Evolutionary conservation across 2,113 vertebrate species (phyloP).

Genomic region (Romanogobio albipinnatus): DNA sequence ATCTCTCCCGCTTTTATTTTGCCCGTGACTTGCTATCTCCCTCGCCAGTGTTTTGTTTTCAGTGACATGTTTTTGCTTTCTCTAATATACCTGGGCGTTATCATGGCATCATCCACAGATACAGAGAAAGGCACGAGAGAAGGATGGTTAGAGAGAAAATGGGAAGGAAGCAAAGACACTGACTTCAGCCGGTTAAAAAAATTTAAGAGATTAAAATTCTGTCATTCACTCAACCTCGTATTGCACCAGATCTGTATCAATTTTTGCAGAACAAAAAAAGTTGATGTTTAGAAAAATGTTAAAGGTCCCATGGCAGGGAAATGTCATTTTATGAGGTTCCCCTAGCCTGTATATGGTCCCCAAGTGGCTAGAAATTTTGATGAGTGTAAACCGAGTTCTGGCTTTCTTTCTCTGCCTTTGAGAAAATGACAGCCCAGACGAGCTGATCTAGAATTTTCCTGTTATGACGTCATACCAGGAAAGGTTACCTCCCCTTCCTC

Average conservation of each 20-base stretch:
- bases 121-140: not conserved
- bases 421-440: no score
- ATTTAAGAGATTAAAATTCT: not conserved
- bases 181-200: not conserved
- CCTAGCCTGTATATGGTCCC: no score
- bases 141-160: not conserved
- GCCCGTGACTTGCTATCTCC: not conserved
- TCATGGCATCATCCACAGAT: constrained; percentile 4
- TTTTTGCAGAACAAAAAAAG: not conserved
- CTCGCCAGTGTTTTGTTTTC: constrained; percentile 21
- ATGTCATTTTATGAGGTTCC: no score
- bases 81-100: not conserved
- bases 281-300: no score
- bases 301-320: no score
- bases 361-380: no score
- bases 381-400: no score
- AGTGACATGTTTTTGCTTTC: constrained; percentile 22
- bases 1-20: constrained; percentile 7
- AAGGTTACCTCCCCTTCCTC: no score
- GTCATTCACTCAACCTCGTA: not conserved
- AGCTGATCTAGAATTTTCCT: no score
- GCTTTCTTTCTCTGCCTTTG: no score
- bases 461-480: no score
- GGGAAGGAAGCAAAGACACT: not conserved
- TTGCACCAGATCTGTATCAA: not conserved